Conservation (phyloP, 2,888 invertebrate genomes). For the Salpingus planirostris region DNA sequence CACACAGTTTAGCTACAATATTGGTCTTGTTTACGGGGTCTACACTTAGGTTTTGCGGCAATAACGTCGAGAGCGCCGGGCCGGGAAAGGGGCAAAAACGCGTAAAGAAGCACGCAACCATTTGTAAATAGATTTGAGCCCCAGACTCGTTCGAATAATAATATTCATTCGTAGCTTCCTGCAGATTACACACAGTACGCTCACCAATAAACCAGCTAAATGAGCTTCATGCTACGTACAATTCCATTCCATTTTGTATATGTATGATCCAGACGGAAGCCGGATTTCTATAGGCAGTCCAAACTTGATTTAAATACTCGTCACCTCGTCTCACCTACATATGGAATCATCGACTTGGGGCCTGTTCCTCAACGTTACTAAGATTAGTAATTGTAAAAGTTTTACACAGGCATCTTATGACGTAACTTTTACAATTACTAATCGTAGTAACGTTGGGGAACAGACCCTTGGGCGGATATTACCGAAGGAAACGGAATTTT, state of each 20-base stretch:
- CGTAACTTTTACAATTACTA: no score
- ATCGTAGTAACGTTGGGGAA: no score
- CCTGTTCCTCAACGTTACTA: no score
- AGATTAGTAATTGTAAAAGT: no score
- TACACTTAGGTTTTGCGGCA: no score
- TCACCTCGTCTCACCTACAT: conserved; percentile 8
- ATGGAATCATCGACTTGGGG: no score
- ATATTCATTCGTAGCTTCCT: conserved; percentile 17
- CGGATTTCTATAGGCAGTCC: conserved; percentile 13
- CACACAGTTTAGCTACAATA: no score
- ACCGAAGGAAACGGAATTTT: no score
- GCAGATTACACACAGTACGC: conserved; percentile 16
- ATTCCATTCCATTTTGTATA: conserved; percentile 15
- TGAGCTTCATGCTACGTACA: conserved; percentile 14
- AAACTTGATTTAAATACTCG: conserved; percentile 7
- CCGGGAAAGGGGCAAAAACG: conserved; percentile 9
- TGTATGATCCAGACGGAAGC: conserved; percentile 9
- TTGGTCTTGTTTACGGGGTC: no score
- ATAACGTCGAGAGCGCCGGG: not conserved
- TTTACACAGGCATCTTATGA: no score
- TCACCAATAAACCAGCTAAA: conserved; percentile 18
- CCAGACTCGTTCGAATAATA: conserved; percentile 14
- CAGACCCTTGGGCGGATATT: no score
- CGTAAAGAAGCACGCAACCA: conserved; percentile 20
- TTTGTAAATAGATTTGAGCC: conserved; percentile 16